These are phyloP conservation scores for Passer montanus DNA, from an alignment of 2,113 vertebrate genomes.

Conservation along the genomic window DNA sequence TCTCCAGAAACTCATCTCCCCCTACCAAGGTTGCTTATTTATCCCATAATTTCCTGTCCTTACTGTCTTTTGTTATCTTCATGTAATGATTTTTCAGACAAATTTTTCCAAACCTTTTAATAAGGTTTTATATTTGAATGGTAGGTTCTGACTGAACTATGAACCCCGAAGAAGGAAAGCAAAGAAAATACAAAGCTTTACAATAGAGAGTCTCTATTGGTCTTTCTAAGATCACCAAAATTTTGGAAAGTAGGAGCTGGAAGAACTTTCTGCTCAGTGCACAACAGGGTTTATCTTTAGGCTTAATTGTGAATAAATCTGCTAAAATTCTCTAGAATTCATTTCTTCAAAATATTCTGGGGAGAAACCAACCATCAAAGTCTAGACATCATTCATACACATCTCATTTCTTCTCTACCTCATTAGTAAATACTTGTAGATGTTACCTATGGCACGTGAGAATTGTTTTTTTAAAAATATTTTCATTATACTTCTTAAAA, in stretches of 20 bases:
- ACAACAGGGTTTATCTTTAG: not conserved
- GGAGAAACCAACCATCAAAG: not conserved
- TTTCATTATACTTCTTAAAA: not conserved
- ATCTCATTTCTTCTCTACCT: not conserved
- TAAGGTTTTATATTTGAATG: not conserved
- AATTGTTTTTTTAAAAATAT: not conserved
- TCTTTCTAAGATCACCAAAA: not conserved
- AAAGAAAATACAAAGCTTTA: not conserved
- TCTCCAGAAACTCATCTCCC: not conserved
- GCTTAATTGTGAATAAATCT: rapidly evolving
- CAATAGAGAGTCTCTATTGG: not conserved
- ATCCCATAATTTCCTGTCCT: not conserved
- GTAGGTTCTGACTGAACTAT: not conserved
- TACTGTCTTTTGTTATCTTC: not conserved
- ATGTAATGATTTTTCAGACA: not conserved
- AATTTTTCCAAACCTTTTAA: not conserved
- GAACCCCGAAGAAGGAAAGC: not conserved
- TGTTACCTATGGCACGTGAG: not conserved
- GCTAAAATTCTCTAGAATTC: not conserved
- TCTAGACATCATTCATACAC: not conserved
- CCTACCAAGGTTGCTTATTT: not conserved
- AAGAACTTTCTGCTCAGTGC: not conserved
- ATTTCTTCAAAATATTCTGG: not conserved
- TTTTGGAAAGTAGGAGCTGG: not conserved
- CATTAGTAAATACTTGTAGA: not conserved